Conservation (phyloP, 2,113 vertebrate genomes). For the Struthidea cinerea region DNA sequence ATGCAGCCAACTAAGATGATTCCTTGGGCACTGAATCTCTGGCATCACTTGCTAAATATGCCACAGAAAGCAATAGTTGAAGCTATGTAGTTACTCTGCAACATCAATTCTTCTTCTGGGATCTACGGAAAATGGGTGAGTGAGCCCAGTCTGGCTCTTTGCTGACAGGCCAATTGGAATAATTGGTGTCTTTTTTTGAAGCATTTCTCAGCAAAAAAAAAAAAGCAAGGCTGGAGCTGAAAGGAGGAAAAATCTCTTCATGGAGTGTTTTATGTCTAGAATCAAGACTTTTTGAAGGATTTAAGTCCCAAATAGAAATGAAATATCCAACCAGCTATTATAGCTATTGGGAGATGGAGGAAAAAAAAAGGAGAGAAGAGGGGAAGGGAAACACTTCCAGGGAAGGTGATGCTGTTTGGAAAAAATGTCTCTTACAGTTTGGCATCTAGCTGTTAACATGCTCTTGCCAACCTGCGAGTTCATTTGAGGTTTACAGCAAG, state of each 20-base stretch:
- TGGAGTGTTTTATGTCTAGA: neutral
- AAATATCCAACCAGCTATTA: neutral
- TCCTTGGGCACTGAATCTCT: neutral
- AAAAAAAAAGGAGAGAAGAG: neutral
- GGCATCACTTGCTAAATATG: neutral
- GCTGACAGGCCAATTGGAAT: neutral
- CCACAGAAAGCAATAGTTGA: neutral
- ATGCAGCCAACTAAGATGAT: neutral
- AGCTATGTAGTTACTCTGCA: neutral
- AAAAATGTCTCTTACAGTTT: constrained; percentile 27
- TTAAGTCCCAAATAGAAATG: neutral
- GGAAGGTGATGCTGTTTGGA: constrained; percentile 11
- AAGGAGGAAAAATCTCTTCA: neutral
- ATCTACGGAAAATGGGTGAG: neutral
- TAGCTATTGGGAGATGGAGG: neutral
- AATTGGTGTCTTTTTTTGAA: neutral
- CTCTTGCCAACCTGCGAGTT: constrained; percentile 37
- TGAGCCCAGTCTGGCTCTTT: neutral
- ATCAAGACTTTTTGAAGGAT: neutral
- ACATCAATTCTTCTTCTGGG: neutral
- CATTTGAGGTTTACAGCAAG: constrained; percentile 53
- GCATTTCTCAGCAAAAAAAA: neutral
- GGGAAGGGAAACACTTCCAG: neutral
- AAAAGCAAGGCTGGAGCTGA: neutral
- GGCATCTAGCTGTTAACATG: neutral